Base-by-base conservation (phyloP, 2,888 invertebrate genomes). In the Chromoteleia sp. region DNA sequence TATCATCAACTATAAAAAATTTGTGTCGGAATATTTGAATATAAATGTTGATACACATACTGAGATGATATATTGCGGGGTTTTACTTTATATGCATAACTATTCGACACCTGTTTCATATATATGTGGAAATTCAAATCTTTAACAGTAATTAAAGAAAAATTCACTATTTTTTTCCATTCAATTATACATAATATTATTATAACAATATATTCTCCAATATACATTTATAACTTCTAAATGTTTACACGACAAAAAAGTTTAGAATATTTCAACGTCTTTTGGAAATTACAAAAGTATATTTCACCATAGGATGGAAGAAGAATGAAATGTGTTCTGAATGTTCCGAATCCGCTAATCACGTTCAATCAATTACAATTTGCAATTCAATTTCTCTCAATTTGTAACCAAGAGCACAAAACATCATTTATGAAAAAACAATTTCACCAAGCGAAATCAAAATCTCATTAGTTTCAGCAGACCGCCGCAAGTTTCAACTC, bases 301-400 rank as follows among this genome's bases (percentile, higher is more conserved):
- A n/a, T n/a, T n/a, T n/a, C n/a, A n/a, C n/a, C n/a, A n/a, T 6
- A 25, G 6, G 6, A 4, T 6, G 25, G 6, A 25, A 2, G 25
- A 25, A 25, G 25, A 25, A 25, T 25, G 25, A 2, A 6, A 2
- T 25, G 25, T 6, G 6, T 25, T 25, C 25, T n/a, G 3, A 6
- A 25, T 25, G 12, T 41, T 19, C 17, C 8, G 10, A 19, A 43
- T 43, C 19, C 25, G 21, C 25, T 48, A 48, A 25, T 25, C 25
- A 48, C 25, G 3, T 21, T n/a, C 48, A 48, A 48, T 48, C 21
- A 25, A 21, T 25, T 48, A 48, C 48, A 48, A 48, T 25, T 43
- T 17, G 43, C 39, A 43, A 3, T 43, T 17, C 43, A 17, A 43
- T 43, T 17, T 43, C n/a, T 19, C 10, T 43, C 7, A 43, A 17